Conservation (phyloP, 1,140 invertebrate species). For the Drosophila nannoptera region DNA sequence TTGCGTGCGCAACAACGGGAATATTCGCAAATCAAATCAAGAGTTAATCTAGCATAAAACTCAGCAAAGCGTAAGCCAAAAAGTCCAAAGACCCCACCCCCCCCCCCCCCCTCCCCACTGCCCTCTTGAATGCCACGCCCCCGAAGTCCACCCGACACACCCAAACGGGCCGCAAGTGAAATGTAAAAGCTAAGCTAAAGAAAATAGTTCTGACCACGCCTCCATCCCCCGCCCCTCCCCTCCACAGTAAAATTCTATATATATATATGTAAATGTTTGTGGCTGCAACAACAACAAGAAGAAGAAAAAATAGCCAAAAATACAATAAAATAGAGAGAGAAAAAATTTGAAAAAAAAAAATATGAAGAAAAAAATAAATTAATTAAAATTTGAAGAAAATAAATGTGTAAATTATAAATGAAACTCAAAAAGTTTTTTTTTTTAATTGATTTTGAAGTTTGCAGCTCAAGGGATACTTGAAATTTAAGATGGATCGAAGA, state of each 20-base stretch:
- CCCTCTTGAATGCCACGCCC: constrained; percentile 20
- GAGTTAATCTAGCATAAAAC: constrained; percentile 68
- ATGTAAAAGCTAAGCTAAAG: constrained; percentile 47
- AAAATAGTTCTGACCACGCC: constrained; percentile 34
- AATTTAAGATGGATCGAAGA: no score
- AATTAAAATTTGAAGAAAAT: constrained; percentile 62
- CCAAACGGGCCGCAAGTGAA: no score
- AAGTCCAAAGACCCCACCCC: constrained; percentile 5
- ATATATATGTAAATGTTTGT: constrained; percentile 38
- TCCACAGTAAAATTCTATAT: constrained; percentile 2
- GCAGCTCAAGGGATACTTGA: no score
- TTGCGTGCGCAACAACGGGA: constrained; percentile 10
- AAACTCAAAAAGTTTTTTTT: constrained; percentile 39
- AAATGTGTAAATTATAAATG: constrained; percentile 76
- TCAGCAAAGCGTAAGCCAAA: constrained; percentile 71
- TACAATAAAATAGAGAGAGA: constrained; percentile 44
- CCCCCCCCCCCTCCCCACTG: constrained; percentile 21
- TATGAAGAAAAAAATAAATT: constrained; percentile 22
- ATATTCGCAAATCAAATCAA: constrained; percentile 40
- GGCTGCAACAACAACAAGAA: constrained; percentile 15
- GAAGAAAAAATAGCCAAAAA: constrained; percentile 11
- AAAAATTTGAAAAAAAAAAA: constrained; percentile 43
- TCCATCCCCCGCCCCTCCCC: neutral
- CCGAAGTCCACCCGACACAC: no score
- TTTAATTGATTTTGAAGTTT: neutral